Evolutionary conservation across 2,888 invertebrate species (phyloP), one percentile per base, ranked within the genome.

Genomic region (Amblyjoppa fuscipennis): DNA sequence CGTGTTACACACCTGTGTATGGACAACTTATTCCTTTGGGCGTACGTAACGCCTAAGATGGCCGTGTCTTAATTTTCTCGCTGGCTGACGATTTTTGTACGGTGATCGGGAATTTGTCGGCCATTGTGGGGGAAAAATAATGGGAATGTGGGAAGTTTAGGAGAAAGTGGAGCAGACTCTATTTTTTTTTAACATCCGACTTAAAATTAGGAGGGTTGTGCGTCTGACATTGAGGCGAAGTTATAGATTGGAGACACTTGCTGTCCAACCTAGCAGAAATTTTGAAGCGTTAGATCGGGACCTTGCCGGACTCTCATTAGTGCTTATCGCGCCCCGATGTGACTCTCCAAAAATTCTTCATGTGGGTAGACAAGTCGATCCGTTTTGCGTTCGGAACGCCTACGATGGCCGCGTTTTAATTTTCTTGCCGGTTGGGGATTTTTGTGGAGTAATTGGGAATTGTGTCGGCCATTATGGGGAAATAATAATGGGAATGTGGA

Each of bases 1-100:
- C 93, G 93, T 92, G 91, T 93, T 93, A 93, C 93, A 87, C 85
- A 85, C 86, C 83, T 86, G 86, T 81, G 89, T 89, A 90, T 86
- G 90, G 89, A 91, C 91, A 90, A 89, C 91, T 89, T 59, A 59
- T 82, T 71, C 53, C 71, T 73, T 76, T 74, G 86, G 77, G 85
- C 82, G 79, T 85, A 76, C 82, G 82, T 74, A 66, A 61, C 20
- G 25, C 76, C 71, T 53, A 85, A 85, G 85, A 85, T 85, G 85
- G 85, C 85, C 85, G 85, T 56, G 34, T 76, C 66, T 66, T 66
- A 59, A 49, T 41, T 66, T 66, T 51, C 31, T n/a, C 75, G 11
- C 61, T 6, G 45, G 34, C 3, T 34, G 20, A 34, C 13, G 13
- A 66, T 31, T 11, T 20, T 41, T 38, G 11, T 11, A 13, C 16